Evolutionary conservation across 2,888 invertebrate genomes (phyloP).

Genomic region (Odontomyia ornata): DNA sequence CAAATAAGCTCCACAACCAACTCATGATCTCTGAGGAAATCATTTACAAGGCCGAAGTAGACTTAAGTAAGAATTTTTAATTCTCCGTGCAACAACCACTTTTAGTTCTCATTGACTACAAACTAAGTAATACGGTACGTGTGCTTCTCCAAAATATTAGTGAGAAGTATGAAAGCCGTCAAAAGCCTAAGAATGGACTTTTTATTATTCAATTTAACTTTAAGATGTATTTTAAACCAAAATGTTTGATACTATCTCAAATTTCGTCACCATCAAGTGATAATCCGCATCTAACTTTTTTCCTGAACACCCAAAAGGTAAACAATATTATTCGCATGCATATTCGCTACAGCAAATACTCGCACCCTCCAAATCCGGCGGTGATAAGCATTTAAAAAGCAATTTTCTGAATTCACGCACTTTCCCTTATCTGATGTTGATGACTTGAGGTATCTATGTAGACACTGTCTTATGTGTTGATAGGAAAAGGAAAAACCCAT

Average conservation of each 20-base stretch:
- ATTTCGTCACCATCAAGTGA: slow-evolving; percentile 11
- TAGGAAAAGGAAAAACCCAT: slow-evolving; percentile 35
- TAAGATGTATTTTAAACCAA: too few relatives aligned
- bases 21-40: too few relatives aligned
- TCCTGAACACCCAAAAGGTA: neutral
- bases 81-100: too few relatives aligned
- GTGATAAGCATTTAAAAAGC: slow-evolving; percentile 45
- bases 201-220: too few relatives aligned
- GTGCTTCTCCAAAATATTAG: too few relatives aligned
- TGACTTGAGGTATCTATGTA: neutral
- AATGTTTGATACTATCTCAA: neutral
- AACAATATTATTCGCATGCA: neutral
- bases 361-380: slow-evolving; percentile 32
- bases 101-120: too few relatives aligned
- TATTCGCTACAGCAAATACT: neutral
- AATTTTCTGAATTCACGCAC: slow-evolving; percentile 44
- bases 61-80: too few relatives aligned
- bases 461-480: neutral
- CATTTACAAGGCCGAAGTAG: too few relatives aligned
- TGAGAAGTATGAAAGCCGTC: too few relatives aligned
- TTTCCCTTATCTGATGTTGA: slow-evolving; percentile 32
- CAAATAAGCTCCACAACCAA: too few relatives aligned
- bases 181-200: too few relatives aligned
- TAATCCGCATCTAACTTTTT: slow-evolving; percentile 13
- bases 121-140: too few relatives aligned